phyloP scores from a whole-genome alignment of 53 echinoderm and acorn worm species.

The Echinarachnius parma region DNA sequence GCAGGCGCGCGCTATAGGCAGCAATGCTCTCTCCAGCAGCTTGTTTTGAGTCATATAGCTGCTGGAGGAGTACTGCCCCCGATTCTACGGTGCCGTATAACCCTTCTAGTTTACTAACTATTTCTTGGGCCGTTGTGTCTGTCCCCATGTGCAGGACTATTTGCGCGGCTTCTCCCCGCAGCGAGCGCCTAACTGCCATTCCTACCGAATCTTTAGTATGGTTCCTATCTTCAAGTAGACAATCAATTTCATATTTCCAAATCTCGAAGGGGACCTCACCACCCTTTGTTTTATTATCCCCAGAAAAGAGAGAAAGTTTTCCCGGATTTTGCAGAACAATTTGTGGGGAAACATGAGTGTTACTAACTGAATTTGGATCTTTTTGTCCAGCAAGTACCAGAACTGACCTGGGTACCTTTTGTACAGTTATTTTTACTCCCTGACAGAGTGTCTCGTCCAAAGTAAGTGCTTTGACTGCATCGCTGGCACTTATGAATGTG shows the following conservation, averaged over 20 bases:
- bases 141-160: conserved; percentile 27
- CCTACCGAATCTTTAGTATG: neutral
- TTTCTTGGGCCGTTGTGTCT: neutral
- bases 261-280: conserved; percentile 45
- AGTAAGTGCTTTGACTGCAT: too few relatives aligned
- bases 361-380: too few relatives aligned
- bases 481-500: too few relatives aligned
- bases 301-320: conserved; percentile 28
- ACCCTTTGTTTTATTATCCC: conserved; percentile 26
- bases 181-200: conserved; percentile 27
- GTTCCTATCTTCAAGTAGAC: neutral
- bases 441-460: too few relatives aligned
- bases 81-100: conserved; percentile 44
- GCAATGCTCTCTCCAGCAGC: too few relatives aligned
- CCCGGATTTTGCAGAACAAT: conserved; percentile 16
- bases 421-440: too few relatives aligned
- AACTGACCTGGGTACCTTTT: too few relatives aligned
- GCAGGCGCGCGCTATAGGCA: conserved; percentile 33
- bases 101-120: conserved; percentile 41
- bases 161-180: conserved; percentile 37
- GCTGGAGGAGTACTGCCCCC: conserved; percentile 41
- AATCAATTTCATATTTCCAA: conserved; percentile 33
- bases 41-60: conserved; percentile 36
- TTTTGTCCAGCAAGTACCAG: too few relatives aligned
- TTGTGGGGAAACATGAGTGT: too few relatives aligned